phyloP scores from a whole-genome alignment of 1,140 invertebrate genomes.

The Caenorhabditis tropicalis region DNA sequence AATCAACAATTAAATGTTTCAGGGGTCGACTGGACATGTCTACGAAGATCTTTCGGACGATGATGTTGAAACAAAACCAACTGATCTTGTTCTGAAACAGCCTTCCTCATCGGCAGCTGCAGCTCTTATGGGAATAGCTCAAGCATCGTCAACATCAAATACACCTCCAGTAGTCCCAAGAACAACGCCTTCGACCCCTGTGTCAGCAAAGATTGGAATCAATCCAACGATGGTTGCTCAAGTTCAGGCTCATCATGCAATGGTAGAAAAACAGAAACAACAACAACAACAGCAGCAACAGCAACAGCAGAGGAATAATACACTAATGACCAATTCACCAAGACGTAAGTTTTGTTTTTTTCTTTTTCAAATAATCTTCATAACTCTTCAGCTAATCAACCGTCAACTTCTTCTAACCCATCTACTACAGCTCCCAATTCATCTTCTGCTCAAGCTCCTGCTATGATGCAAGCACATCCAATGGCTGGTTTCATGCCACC shows the following conservation, averaged over 20 bases:
- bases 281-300: constrained; percentile 1
- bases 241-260: no score
- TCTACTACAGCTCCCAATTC: no score
- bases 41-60: constrained; percentile 28
- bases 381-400: constrained; percentile 4
- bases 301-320: not conserved
- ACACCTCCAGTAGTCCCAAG: not conserved
- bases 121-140: constrained; percentile 2
- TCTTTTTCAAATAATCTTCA: no score
- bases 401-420: not conserved
- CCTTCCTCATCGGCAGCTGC: not conserved
- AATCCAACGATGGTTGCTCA: not conserved
- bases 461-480: not conserved
- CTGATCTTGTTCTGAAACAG: constrained; percentile 4
- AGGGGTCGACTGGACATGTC: not conserved
- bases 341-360: not conserved
- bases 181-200: not conserved
- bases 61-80: not conserved
- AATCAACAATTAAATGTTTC: no score
- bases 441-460: not conserved
- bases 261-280: no score
- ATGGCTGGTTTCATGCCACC: constrained; percentile 17
- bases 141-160: not conserved
- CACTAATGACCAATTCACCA: not conserved
- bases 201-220: constrained; percentile 6